phyloP scores from a whole-genome alignment of 2,113 vertebrate genomes.

The Tenrec ecaudatus region DNA sequence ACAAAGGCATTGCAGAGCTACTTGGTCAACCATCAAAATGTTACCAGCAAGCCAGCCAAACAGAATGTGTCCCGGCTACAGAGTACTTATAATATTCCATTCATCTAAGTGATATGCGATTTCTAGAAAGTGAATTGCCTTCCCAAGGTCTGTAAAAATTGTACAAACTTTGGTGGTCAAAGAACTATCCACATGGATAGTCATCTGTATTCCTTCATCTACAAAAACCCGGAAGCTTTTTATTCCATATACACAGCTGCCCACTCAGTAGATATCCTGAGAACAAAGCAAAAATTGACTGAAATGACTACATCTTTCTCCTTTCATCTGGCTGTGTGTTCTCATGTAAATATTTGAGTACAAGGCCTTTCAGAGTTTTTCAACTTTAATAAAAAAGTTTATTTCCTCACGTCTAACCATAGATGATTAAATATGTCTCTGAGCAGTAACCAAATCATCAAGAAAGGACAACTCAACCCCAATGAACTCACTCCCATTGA shows the following conservation, averaged over 20 bases:
- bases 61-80: neutral
- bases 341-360: constrained; percentile 43
- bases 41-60: neutral
- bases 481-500: too few relatives aligned
- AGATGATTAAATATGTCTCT: constrained; percentile 43
- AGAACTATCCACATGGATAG: neutral
- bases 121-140: constrained; percentile 44
- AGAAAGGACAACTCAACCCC: too few relatives aligned
- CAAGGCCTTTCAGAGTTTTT: constrained; percentile 44
- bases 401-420: constrained; percentile 48
- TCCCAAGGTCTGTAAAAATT: constrained; percentile 32
- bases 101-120: constrained; percentile 11
- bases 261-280: neutral
- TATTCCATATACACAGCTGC: neutral
- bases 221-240: constrained; percentile 47
- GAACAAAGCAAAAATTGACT: constrained; percentile 67
- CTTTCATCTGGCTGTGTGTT: constrained; percentile 59
- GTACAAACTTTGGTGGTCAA: neutral
- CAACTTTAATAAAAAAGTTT: constrained; percentile 52
- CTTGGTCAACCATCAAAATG: constrained; percentile 7
- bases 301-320: constrained; percentile 42
- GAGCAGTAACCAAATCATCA: neutral
- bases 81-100: constrained; percentile 26
- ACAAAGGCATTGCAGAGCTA: neutral
- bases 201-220: constrained; percentile 52